These are phyloP conservation scores for Scrobipalpa atriplicella DNA, from an alignment of 2,888 invertebrate species.

Conservation along the genomic window DNA sequence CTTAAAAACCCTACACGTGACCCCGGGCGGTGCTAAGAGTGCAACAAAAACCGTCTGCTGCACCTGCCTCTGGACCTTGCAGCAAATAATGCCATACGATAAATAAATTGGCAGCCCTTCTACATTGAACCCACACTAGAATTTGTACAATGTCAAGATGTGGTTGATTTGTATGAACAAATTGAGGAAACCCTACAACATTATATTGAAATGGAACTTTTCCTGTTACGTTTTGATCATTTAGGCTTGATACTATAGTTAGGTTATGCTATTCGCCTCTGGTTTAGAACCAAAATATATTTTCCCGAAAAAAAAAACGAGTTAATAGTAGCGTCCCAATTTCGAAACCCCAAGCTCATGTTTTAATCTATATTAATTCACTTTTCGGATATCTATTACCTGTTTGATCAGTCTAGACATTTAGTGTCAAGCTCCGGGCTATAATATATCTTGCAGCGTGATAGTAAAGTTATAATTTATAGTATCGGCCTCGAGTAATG, in stretches of 20 bases:
- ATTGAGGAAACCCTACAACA: conserved; percentile 38
- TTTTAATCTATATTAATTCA: too few species aligned
- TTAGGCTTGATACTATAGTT: too few species aligned
- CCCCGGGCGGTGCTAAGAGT: too few species aligned
- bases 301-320: too few species aligned
- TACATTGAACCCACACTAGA: conserved; percentile 41
- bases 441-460: background rate
- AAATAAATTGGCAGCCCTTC: conserved; percentile 21
- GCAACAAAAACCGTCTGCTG: too few species aligned
- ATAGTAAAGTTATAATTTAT: conserved; percentile 19
- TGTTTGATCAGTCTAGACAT: background rate
- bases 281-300: too few species aligned
- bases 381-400: background rate
- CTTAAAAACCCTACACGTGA: too few species aligned
- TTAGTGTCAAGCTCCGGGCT: background rate
- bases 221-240: background rate
- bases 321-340: too few species aligned
- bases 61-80: too few species aligned
- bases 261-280: too few species aligned
- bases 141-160: conserved; percentile 40
- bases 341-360: too few species aligned
- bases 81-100: too few species aligned
- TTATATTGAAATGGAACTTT: background rate
- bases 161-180: conserved; percentile 39
- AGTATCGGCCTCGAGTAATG: conserved; percentile 47